Base-by-base conservation (phyloP, 2,113 vertebrate species). In the Pseudolaguvia tuberculata region DNA sequence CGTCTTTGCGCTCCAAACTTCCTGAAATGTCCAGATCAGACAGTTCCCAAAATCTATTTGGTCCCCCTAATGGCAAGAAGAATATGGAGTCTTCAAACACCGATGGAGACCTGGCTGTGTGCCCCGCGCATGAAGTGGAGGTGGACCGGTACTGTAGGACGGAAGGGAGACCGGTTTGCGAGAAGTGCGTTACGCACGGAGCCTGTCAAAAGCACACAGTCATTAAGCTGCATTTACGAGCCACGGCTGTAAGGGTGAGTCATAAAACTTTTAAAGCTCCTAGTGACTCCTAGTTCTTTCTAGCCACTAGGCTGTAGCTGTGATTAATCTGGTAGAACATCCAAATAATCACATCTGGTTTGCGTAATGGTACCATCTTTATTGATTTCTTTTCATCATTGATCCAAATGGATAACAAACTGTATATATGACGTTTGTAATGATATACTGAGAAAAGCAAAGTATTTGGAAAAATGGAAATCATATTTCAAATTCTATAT, bases 241-340 rank as follows among this genome's bases (percentile, higher is more conserved):
- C 93, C 0, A 83, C 90, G 20, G 80, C 86, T 76, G 84, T 94
- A 62, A 85, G 93, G 91, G 94, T 96, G 83, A 92, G 92, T 85
- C 21, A 25, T 6, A 18, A 6, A 59, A 45, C 14, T 3, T 4
- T 27, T 39, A 29, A 3, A 4, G 23, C 21, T 18, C 15, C 13
- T 2, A 14, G 1, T 2, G 10, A 65, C 31, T 21, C n/a, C 12
- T n/a, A n/a, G 21, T 62, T 11, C 2, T 39, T n/a, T 62, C 31
- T 21, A 29, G 13, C 25, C 14, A 17, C 1, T 29, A 17, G 25
- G 29, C 25, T 58, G 25, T 42, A 29, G 14, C 1, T 58, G 25
- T 17, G 15, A 58, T 57, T 58, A 29, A 29, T 4, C 6, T 29
- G 14, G 21, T 14, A 8, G 23, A 61, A 35, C 8, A 35, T 35